Evolutionary conservation across 2,113 vertebrate species (phyloP), one percentile per base, ranked within the genome.

Genomic region (Apteryx owenii): DNA sequence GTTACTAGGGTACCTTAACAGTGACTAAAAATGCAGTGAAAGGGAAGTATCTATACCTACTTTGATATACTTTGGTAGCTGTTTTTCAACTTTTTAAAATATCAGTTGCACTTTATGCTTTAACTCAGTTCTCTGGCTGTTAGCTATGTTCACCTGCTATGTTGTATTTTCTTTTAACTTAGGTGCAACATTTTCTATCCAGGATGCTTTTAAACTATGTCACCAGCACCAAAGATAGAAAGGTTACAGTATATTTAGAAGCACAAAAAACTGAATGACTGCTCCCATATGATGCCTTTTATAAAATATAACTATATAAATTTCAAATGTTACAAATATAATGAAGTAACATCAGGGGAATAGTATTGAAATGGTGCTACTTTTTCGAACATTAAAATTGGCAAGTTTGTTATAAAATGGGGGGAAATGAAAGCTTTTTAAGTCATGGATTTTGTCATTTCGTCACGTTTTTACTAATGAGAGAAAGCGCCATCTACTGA

Each of bases 401-500:
- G 1, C 28, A 22, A 22, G 29, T 38, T 5, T 19, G 23, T 7
- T 46, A 25, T 51, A 51, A 71, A 71, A 72, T 51, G 50, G 16
- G 69, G 23, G 36, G 33, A 26, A 72, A 23, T n/a, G 12, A 40
- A 54, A 26, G 19, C 16, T 54, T 25, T 71, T 33, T 33, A 33
- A 12, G 56, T 60, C 56, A 60, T 21, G 31, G 18, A 33, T 60
- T 18, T 58, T 58, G 17, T 31, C 17, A 60, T 19, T 60, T 60
- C 56, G 31, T 60, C n/a, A n/a, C 29, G n/a, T 40, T 73, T 28
- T n/a, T 10, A 1, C 50, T 3, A 9, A 36, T 1, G 9, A 56
- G 50, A 54, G 40, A 11, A 75, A 36, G 89, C 20, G 65, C 69
- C 80, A 5, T 22, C 95, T 95, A 69, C 88, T 81, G 90, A 56